Conservation (phyloP, 2,888 invertebrate genomes). For the Scotopteryx bipunctaria region DNA sequence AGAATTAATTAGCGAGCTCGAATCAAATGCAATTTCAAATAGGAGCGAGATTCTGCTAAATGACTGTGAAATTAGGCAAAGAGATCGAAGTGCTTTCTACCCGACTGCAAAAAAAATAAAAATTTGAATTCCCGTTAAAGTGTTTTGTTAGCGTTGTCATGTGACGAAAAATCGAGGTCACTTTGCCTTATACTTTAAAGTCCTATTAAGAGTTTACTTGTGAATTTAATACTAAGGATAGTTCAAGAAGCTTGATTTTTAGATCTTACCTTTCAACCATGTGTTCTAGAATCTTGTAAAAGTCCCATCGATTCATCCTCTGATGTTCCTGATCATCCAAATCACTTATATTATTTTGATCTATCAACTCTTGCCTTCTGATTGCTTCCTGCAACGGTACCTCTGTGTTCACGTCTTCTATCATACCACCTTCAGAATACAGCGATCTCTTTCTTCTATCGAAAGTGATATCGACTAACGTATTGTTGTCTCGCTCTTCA, state of each 20-base stretch:
- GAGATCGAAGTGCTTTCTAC: not conserved
- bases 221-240: no score
- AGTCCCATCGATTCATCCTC: constrained; percentile 84
- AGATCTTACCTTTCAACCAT: constrained; percentile 83
- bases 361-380: constrained; percentile 75
- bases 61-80: not conserved
- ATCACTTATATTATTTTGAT: constrained; percentile 57
- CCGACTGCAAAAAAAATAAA: not conserved
- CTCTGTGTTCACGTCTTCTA: constrained; percentile 51
- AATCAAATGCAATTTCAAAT: constrained; percentile 16
- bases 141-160: not conserved
- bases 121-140: no score
- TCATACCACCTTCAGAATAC: constrained; percentile 65
- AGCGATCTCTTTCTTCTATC: constrained; percentile 63
- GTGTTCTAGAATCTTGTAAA: constrained; percentile 85
- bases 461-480: constrained; percentile 72
- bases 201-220: no score
- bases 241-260: not conserved
- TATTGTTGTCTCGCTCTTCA: constrained; percentile 55
- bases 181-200: no score
- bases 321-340: constrained; percentile 60
- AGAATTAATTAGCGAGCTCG: not conserved
- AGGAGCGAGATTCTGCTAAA: not conserved
- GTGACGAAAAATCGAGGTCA: no score
- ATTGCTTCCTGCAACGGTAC: constrained; percentile 74